A percentile compares a stretch with the other conserved stretches of the same genome.
Evolutionary conservation across 2,113 vertebrate species (phyloP).

Genomic region (Chloropsis hardwickii): DNA sequence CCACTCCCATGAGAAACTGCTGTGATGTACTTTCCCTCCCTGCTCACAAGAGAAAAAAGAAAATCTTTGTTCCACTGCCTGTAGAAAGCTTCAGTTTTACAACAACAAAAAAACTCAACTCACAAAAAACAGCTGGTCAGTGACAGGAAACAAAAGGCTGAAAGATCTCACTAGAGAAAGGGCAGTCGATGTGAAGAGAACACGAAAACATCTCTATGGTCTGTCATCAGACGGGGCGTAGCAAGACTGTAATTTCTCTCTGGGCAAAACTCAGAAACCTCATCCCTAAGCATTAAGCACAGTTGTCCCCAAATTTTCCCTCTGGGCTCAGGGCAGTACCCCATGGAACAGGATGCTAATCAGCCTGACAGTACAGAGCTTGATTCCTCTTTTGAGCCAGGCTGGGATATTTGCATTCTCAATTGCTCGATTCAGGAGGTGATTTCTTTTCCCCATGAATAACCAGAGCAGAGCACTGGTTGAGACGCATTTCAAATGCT

Average conservation of each 20-base stretch:
- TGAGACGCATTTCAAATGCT: conserved; percentile 22
- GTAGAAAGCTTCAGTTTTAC: conserved; percentile 45
- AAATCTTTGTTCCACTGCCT: conserved; percentile 51
- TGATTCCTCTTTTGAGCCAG: conserved; percentile 36
- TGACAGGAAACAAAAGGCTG: conserved; percentile 50
- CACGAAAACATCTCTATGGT: not conserved
- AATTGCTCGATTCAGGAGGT: conserved; percentile 48
- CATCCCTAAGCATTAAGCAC: not conserved
- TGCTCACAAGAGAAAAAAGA: conserved; percentile 36
- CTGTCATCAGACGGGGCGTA: not conserved
- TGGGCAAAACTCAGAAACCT: not conserved
- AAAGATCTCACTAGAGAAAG: conserved; percentile 22
- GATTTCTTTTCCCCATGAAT: conserved; percentile 55
- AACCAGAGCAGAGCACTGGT: not conserved
- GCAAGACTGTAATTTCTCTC: not conserved
- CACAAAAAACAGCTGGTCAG: conserved; percentile 50
- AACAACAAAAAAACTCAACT: conserved; percentile 38
- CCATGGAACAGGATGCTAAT: not conserved
- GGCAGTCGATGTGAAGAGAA: not conserved
- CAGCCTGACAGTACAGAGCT: conserved; percentile 1
- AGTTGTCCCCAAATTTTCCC: not conserved
- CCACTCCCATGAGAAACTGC: conserved; percentile 46
- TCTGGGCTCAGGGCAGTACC: not conserved
- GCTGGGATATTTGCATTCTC: conserved; percentile 57
- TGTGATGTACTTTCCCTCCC: not conserved